Evolutionary conservation across 2,797 vertebrate species (phyloP), one percentile per base, ranked within the genome.

Genomic region (Stomatorhinus walkeri): DNA sequence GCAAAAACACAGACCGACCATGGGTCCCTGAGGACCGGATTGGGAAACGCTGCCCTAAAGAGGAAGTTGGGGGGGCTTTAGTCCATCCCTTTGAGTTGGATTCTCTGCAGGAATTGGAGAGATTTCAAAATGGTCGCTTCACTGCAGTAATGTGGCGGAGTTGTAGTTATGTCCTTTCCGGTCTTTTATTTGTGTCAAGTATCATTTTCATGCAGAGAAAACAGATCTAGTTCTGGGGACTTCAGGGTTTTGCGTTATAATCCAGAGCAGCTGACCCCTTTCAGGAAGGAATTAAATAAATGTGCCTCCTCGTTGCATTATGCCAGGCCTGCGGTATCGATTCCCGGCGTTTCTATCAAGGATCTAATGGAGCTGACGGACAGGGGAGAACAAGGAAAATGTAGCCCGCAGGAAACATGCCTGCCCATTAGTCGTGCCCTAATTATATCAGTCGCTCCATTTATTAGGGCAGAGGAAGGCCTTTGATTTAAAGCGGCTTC

Each of bases 351-450:
- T 90, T 54, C 54, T 85, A 4, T 79, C 43, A n/a, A 46, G 56
- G 68, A 61, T 85, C 89, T 91, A 90, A 92, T 93, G 81, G 89
- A 90, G 91, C 85, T 83, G 89, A 89, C 89, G 85, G 87, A 51
- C 40, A 87, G 59, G 89, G 88, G 64, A 36, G 51, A 43, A 4
- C 56, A 84, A 19, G 28, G 83, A 46, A 90, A 90, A 91, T 93
- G 89, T 88, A 87, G 43, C 81, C 49, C 91, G 90, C 91, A 91
- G 92, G 89, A 85, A 88, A 89, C 91, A 90, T 89, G 87, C 88
- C 89, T 87, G 88, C 14, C 91, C 91, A 92, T 92, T 90, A 91
- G 68, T 68, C 87, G 22, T 87, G 85, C 24, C 83, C 79, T 92
- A 90, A 91, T 90, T 89, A 76, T 87, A 89, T 90, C 90, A 90